Percentiles rank a stretch among this genome's conserved stretches.
Conservation (phyloP, 2,797 vertebrate species). For the Neopelma chrysocephalum region DNA sequence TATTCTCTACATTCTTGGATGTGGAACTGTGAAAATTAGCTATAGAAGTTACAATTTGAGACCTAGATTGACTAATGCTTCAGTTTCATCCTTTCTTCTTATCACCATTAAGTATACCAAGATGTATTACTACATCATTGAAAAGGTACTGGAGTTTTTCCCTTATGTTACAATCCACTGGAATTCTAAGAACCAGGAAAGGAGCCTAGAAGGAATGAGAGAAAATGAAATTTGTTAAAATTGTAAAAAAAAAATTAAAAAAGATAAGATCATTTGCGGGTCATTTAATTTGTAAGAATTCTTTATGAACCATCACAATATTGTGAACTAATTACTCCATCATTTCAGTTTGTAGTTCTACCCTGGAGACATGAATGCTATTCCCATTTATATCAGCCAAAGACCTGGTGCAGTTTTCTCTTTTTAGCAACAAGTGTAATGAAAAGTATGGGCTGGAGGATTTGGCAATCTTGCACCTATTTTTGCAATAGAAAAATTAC, state of each 20-base stretch:
- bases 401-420: neutral
- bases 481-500: neutral
- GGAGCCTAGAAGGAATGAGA: neutral
- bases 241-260: neutral
- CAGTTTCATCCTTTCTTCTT: neutral
- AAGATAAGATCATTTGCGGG: neutral
- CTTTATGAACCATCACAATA: neutral
- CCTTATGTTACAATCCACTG: neutral
- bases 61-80: neutral
- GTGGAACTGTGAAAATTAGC: neutral
- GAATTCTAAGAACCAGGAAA: neutral
- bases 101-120: neutral
- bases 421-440: neutral
- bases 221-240: neutral
- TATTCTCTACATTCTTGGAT: neutral
- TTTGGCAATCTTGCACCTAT: neutral
- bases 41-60: neutral
- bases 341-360: neutral
- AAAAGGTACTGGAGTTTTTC: neutral
- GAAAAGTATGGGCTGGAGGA: neutral
- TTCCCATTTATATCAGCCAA: neutral
- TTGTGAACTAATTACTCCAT: neutral
- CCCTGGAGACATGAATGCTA: neutral
- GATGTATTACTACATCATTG: neutral
- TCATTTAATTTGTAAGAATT: neutral